phyloP scores from a whole-genome alignment of 1,140 invertebrate genomes.

The Leptopilina boulardi region DNA sequence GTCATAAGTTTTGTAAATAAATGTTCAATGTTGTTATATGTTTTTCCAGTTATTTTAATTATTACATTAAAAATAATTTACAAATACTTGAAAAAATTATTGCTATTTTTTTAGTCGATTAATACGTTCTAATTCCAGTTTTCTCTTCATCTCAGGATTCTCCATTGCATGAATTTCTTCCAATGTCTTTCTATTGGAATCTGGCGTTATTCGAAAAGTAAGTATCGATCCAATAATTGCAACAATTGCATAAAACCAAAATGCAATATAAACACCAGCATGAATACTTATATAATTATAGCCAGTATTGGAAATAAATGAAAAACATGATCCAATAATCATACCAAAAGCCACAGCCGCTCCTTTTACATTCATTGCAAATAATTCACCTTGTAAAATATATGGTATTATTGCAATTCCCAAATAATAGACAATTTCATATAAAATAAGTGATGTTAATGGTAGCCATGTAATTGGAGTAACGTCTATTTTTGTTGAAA shows the following conservation, averaged over 20 bases:
- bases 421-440: background rate
- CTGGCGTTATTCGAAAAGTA: background rate
- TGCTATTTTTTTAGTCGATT: background rate
- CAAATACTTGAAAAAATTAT: too few species aligned
- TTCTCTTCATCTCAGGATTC: slow-evolving; percentile 12
- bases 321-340: background rate
- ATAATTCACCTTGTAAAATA: background rate
- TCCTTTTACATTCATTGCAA: slow-evolving; percentile 18
- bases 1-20: background rate
- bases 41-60: background rate
- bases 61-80: too few species aligned
- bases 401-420: slow-evolving; percentile 20
- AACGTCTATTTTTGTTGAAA: background rate
- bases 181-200: background rate
- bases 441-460: background rate
- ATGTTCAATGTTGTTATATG: background rate
- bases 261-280: slow-evolving; percentile 20
- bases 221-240: background rate
- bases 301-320: slow-evolving; percentile 10
- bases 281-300: background rate
- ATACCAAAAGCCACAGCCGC: slow-evolving; percentile 2
- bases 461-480: background rate
- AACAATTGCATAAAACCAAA: slow-evolving; percentile 22
- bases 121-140: background rate
- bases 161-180: slow-evolving; percentile 19